Evolutionary conservation across 2,113 vertebrate species (phyloP), one percentile per base, ranked within the genome.

Genomic region (Vimba vimba): DNA sequence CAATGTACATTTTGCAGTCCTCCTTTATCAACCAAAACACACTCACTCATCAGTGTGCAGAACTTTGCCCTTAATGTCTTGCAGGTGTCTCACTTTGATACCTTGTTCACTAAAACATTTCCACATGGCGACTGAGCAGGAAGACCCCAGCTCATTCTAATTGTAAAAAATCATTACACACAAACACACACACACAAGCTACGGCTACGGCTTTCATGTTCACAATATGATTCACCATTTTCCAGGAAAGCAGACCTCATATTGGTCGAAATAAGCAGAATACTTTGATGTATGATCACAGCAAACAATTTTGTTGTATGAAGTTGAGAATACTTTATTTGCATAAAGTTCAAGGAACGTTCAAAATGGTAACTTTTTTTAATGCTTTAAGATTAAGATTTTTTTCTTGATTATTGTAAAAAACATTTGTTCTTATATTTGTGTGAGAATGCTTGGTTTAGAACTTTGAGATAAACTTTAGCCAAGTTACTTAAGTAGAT

Each of bases 31-130:
- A 17, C 25, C 27, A 47, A 39, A 79, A 83, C 27, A 19, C 10
- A 30, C 68, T 30, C 43, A 66, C 43, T 83, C 64, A 25, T 57
- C 71, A 68, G 64, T 79, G 33, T 77, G 43, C 21, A 45, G 5
- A 59, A 59, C 30, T 25, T 91, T 87, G 91, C 78, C 85, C 92
- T 45, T 96, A 96, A 96, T 96, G 92, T 88, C 84, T 96, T 91
- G 89, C 95, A 96, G 96, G 95, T 96, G 95, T 30, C 86, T 79
- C 30, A 15, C 47, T 73, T 75, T 27, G 25, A 47, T 86, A 93
- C 89, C 92, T 89, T 90, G 84, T 87, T 91, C 90, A 88, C 92
- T 92, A 96, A 96, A 96, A 93, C 92, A 91, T 83, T 96, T 96
- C 96, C 96, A 96, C 94, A 96, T 96, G 96, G 95, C 92, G 89